Conservation (phyloP, 1,140 invertebrate species). For the Polypedilum pembai region DNA sequence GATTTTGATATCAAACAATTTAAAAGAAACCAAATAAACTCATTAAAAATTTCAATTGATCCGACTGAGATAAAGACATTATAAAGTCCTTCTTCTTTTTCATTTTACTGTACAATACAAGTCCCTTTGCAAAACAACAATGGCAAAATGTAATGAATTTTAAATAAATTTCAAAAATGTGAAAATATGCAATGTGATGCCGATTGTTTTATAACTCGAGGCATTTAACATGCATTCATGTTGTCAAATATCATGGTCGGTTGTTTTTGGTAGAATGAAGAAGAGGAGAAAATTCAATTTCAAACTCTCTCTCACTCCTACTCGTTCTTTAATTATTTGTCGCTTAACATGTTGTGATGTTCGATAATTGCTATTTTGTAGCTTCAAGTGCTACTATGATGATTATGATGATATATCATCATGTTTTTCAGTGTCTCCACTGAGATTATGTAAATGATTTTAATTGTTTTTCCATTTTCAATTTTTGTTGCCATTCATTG, state of each 20-base stretch:
- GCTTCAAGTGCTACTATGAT: not conserved
- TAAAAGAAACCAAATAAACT: no score
- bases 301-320: not conserved
- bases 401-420: not conserved
- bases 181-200: slow-evolving; percentile 10
- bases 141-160: slow-evolving; percentile 13
- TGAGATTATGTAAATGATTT: slow-evolving; percentile 16
- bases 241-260: slow-evolving; percentile 10
- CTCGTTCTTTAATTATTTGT: not conserved
- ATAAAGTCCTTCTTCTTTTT: no score
- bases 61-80: no score
- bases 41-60: no score
- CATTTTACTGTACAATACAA: no score
- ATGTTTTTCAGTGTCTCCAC: not conserved
- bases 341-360: slow-evolving; percentile 4
- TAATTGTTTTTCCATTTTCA: no score
- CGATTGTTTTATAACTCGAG: slow-evolving; percentile 10
- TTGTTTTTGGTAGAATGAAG: not conserved
- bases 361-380: slow-evolving; percentile 15
- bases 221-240: slow-evolving; percentile 17
- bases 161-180: slow-evolving; percentile 11
- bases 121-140: not conserved
- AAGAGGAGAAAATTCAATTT: not conserved
- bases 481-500: no score
- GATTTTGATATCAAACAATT: no score